Percentiles rank a stretch among this genome's conserved stretches.
Evolutionary conservation across 2,888 invertebrate species (phyloP).

Genomic region (Seira musarum): DNA sequence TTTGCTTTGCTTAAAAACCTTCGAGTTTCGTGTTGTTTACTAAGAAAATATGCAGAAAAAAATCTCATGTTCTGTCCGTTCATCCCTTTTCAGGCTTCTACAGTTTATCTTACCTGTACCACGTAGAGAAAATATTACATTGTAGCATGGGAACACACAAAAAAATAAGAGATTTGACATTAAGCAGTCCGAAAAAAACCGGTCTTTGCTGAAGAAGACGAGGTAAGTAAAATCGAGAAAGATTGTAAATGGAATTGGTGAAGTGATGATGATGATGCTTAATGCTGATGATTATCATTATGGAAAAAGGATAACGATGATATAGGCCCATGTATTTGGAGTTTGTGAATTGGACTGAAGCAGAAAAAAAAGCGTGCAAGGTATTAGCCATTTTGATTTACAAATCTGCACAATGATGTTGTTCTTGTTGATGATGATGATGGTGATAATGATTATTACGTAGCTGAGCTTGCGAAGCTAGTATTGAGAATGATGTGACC

Average conservation of each 20-base stretch:
- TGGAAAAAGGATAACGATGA: slow-evolving; percentile 6
- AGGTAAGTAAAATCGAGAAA: neutral
- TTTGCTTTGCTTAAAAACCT: too few species aligned
- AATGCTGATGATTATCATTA: slow-evolving; percentile 16
- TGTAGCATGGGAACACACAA: neutral
- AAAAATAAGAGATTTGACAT: neutral
- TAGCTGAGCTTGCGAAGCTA: too few species aligned
- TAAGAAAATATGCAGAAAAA: slow-evolving; percentile 7
- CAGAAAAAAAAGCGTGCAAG: slow-evolving; percentile 5
- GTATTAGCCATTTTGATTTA: slow-evolving; percentile 14
- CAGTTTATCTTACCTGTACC: neutral
- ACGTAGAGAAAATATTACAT: neutral
- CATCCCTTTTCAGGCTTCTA: neutral
- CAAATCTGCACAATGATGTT: slow-evolving; percentile 2
- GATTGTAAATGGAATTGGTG: neutral
- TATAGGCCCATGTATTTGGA: slow-evolving; percentile 6
- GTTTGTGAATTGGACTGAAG: neutral
- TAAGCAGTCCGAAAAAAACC: slow-evolving; percentile 10
- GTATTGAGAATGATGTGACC: too few species aligned
- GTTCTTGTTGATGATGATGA: too few species aligned
- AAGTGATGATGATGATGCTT: slow-evolving; percentile 1
- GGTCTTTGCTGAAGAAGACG: slow-evolving; percentile 4
- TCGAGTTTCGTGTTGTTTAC: neutral
- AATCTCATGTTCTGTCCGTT: slow-evolving; percentile 4
- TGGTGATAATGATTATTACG: slow-evolving; percentile 2